Evolutionary conservation across 2,888 invertebrate genomes (phyloP), one percentile per base, ranked within the genome.

Genomic region (Branchellion lobata): DNA sequence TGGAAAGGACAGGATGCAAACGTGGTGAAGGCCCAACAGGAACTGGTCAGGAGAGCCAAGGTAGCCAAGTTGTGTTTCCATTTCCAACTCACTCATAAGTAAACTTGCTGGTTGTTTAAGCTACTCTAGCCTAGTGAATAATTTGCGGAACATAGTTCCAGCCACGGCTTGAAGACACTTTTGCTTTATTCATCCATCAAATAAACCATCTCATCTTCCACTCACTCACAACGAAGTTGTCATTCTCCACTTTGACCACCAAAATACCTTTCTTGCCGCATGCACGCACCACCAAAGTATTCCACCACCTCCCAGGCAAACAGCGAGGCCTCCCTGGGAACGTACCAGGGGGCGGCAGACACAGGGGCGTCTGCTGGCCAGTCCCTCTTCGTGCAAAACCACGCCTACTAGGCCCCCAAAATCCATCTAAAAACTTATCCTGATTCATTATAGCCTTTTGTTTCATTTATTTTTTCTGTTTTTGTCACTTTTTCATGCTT

Each of bases 1-100:
- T 99, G 99, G 98, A 91, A 89, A 78, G 99, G 98, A 85, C 95
- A 96, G 89, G 90, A 92, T 81, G 96, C 94, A 85, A 94, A 95
- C 87, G 88, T 96, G 79, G 89, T 89, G 76, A 92, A 92, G 84
- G 98, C 91, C 24, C 97, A 98, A 88, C 90, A 90, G 57, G 95
- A 96, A 88, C 91, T 99, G 65, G 87, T 96, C 85, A 94, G 94
- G 89, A 91, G 97, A 84, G 97, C 96, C 74, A 94, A 93, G 93
- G 96, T 95, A 88, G 87, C 89, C 79, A 14, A 1, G 0, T 40
- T n/a, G n/a, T n/a, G n/a, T n/a, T n/a, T n/a, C n/a, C n/a, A n/a
- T n/a, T n/a, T n/a, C n/a, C n/a, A n/a, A n/a, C n/a, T n/a, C n/a
- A n/a, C n/a, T n/a, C n/a, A n/a, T n/a, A n/a, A n/a, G n/a, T n/a